These are phyloP conservation scores for Pardosa pseudoannulata DNA, from an alignment of 2,888 invertebrate species.

Conservation along the genomic window DNA sequence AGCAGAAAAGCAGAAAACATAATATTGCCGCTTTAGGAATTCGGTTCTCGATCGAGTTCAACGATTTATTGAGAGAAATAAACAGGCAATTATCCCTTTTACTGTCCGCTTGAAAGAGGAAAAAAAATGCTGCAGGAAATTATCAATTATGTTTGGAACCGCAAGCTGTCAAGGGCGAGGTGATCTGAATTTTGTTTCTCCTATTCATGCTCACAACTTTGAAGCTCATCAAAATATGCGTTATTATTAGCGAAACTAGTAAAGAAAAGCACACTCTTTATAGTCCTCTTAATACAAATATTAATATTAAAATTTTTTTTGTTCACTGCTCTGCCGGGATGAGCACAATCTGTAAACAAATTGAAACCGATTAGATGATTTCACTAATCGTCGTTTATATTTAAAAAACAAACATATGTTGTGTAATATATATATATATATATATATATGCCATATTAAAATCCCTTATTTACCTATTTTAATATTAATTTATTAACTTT, in stretches of 20 bases:
- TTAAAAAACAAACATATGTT: no score
- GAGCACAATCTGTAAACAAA: no score
- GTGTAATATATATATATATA: no score
- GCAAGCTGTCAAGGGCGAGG: neutral
- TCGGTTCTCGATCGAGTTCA: neutral
- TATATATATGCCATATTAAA: no score
- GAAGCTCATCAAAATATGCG: neutral
- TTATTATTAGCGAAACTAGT: neutral
- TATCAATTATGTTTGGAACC: conserved; percentile 1
- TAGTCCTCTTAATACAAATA: no score
- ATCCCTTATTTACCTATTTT: no score
- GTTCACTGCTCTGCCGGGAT: no score
- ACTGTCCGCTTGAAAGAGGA: conserved; percentile 7
- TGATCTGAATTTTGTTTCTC: neutral
- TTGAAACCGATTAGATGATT: no score
- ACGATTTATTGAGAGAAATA: conserved; percentile 8
- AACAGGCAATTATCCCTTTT: conserved; percentile 15
- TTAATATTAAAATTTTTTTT: no score
- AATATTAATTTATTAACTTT: no score
- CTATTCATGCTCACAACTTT: neutral
- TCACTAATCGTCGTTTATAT: no score
- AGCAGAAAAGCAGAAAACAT: neutral
- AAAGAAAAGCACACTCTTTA: no score
- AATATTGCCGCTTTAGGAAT: neutral
- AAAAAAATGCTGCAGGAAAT: conserved; percentile 13